Base-by-base conservation (phyloP, 2,797 vertebrate species). In the Eremophila alpestris region DNA sequence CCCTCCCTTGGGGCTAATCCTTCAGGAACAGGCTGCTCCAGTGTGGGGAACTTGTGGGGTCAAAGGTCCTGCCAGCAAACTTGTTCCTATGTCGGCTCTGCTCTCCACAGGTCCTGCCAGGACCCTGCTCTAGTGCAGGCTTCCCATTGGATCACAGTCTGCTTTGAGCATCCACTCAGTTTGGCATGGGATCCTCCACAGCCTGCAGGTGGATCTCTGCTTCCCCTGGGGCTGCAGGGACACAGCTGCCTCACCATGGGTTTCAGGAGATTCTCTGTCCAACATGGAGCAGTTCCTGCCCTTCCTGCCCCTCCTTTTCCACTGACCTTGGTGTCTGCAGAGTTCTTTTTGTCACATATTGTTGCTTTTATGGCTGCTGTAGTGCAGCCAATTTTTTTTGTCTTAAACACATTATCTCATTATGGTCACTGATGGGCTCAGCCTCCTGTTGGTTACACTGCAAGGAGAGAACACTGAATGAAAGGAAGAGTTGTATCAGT, bases 1-100 rank as follows among this genome's bases (percentile, higher is more conserved):
- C 13, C 9, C 30, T 82, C 22, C 19, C 19, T 6, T 13, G 9
- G 19, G 10, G 36, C 43, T 20, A 49, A 13, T 49, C 23, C 36
- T 69, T 38, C 29, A 76, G 49, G 27, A 62, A 6, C 9, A 63
- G 38, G 27, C 32, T 49, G 20, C 27, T 76, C 9, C 22, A 21
- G 34, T 14, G 26, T 36, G 30, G 5, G 16, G 26, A 36, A 8
- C 15, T 20, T 41, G 30, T 36, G 16, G 14, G 5, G 7, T 38
- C 32, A 24, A 22, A 38, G 10, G 23, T 75, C 23, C 41, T 4
- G 2, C 30, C 21, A 34, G 17, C 21, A 74, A 41, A 49, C 36
- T 8, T 24, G 22, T 18, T 81, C 24, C 34, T 52, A 8, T 16
- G 23, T 16, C 2, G 0, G 21, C 12, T 26, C 4, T 0, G 0